Evolutionary conservation across 2,797 vertebrate species (phyloP).

Genomic region (Rallus crepitans): DNA sequence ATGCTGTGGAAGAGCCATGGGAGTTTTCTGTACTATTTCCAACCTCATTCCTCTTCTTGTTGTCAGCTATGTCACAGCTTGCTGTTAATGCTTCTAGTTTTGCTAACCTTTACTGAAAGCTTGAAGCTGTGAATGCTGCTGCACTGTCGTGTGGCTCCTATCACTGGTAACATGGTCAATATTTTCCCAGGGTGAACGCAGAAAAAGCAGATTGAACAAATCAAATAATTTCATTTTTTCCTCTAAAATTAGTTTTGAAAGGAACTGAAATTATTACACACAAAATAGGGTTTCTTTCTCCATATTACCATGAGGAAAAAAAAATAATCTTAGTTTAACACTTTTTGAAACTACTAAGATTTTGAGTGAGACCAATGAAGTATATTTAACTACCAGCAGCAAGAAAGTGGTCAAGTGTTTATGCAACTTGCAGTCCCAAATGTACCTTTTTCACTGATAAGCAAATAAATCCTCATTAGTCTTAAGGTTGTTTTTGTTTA

Average conservation of each 20-base stretch:
- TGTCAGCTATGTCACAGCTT: not conserved
- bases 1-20: fast-evolving
- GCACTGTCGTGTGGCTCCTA: not conserved
- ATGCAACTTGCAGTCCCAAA: not conserved
- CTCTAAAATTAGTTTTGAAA: not conserved
- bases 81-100: not conserved
- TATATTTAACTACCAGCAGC: not conserved
- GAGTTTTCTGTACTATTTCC: not conserved
- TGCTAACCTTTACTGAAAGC: not conserved
- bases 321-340: not conserved
- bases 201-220: not conserved
- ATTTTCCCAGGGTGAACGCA: not conserved
- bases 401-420: not conserved
- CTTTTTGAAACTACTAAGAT: fast-evolving
- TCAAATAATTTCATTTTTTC: fast-evolving
- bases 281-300: not conserved
- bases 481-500: not conserved
- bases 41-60: not conserved
- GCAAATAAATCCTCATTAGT: not conserved
- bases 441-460: not conserved
- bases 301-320: not conserved
- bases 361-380: not conserved
- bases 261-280: not conserved
- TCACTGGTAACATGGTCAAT: not conserved
- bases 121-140: not conserved